These are phyloP conservation scores for Mormoops blainvillei DNA, from an alignment of 2,113 vertebrate genomes.

Conservation along the genomic window DNA sequence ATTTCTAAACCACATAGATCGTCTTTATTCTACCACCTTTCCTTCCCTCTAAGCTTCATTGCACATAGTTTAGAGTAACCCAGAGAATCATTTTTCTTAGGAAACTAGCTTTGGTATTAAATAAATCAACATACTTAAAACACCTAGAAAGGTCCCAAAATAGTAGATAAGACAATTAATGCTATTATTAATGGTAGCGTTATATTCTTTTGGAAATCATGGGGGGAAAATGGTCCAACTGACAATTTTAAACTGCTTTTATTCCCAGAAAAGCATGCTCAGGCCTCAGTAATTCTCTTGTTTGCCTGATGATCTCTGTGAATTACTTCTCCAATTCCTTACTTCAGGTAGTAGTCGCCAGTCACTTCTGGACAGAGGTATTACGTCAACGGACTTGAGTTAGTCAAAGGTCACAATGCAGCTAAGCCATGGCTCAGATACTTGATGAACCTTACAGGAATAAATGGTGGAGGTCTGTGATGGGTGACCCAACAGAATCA, in stretches of 20 bases:
- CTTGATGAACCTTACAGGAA: neutral
- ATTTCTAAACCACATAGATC: neutral
- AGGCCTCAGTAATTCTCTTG: neutral
- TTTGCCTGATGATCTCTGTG: neutral
- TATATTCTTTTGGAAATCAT: neutral
- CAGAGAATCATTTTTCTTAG: neutral
- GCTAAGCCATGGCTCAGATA: neutral
- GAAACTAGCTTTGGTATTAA: slow-evolving; percentile 8
- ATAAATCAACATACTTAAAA: slow-evolving; percentile 22
- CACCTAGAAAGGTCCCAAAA: neutral
- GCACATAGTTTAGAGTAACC: neutral
- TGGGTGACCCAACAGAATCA: neutral
- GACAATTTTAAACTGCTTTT: slow-evolving; percentile 12
- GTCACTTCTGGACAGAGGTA: neutral
- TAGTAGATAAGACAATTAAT: neutral
- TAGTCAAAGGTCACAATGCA: neutral
- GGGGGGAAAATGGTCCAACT: neutral
- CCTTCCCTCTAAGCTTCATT: neutral
- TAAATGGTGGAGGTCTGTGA: neutral
- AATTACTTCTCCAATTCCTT: neutral
- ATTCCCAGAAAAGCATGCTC: neutral
- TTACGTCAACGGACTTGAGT: neutral
- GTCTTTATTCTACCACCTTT: neutral
- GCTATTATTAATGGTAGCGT: neutral
- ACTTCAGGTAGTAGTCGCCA: neutral